Evolutionary conservation across 2,113 vertebrate species (phyloP).

Genomic region (Coturnix japonica): DNA sequence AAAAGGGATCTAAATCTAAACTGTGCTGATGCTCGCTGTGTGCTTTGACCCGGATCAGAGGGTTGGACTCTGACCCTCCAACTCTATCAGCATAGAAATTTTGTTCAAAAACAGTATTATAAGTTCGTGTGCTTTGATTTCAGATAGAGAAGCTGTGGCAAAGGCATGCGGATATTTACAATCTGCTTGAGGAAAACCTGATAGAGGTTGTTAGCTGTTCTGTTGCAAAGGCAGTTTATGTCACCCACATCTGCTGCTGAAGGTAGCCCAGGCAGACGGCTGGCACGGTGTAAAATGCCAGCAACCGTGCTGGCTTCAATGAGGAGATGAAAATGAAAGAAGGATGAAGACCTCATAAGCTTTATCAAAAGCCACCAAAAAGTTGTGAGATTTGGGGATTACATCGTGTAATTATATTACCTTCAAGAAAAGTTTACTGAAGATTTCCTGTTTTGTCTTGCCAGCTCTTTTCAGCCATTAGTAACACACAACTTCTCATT

Average conservation of each 20-base stretch:
- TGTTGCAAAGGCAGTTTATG: neutral
- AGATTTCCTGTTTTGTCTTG: constrained; percentile 61
- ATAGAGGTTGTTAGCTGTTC: neutral
- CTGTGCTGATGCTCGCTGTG: neutral
- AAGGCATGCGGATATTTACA: neutral
- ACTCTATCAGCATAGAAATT: neutral
- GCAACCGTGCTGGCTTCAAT: neutral
- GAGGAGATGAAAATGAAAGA: neutral
- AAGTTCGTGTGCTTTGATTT: neutral
- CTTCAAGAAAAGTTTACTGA: constrained; percentile 36
- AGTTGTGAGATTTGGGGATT: constrained; percentile 66
- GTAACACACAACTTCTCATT: constrained; percentile 65
- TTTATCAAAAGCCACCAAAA: constrained; percentile 25
- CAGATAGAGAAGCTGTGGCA: neutral
- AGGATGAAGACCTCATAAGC: neutral
- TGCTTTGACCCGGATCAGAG: constrained; percentile 4
- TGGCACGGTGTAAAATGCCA: neutral
- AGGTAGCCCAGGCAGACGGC: neutral
- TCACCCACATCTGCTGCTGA: constrained; percentile 29
- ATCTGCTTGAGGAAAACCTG: neutral
- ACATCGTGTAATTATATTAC: constrained; percentile 46
- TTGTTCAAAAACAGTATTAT: neutral
- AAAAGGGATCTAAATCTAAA: constrained; percentile 8
- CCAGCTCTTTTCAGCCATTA: constrained; percentile 69
- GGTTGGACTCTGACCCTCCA: neutral